Percentiles rank a stretch among this genome's conserved stretches.
Evolutionary conservation across 1,140 invertebrate genomes (phyloP).

Genomic region (Pristionchus pacificus): DNA sequence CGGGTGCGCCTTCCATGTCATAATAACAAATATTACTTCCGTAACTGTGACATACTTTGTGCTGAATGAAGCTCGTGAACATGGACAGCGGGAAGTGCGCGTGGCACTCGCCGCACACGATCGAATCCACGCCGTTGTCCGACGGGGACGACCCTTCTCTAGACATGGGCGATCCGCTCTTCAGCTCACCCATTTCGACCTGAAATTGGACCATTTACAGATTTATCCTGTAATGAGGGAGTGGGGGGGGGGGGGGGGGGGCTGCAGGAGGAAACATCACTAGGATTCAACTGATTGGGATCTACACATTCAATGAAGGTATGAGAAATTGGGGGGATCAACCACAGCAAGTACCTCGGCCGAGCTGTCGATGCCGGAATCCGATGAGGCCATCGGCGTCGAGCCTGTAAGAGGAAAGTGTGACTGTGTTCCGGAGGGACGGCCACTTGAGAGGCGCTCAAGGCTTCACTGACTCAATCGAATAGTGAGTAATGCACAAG

Average conservation of each 20-base stretch:
- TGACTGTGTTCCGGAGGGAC: no score
- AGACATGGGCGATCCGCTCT: constrained; percentile 10
- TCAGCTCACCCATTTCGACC: not conserved
- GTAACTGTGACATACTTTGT: constrained; percentile 39
- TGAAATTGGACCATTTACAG: not conserved
- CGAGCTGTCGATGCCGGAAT: constrained; percentile 47
- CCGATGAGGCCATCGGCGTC: constrained; percentile 50
- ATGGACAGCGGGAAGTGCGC: constrained; percentile 39
- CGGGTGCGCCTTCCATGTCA: no score
- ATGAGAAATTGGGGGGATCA: not conserved
- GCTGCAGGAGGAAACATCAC: not conserved
- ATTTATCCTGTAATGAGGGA: constrained; percentile 12
- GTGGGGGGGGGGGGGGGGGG: constrained; percentile 5
- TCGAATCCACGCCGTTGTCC: constrained; percentile 35
- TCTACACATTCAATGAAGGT: not conserved
- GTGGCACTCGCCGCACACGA: constrained; percentile 51
- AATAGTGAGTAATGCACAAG: no score
- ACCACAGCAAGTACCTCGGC: constrained; percentile 23
- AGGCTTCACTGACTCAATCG: not conserved
- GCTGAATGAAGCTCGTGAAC: constrained; percentile 50
- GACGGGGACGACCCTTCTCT: constrained; percentile 2
- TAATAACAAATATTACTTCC: no score
- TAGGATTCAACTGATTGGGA: not conserved
- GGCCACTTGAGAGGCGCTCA: no score
- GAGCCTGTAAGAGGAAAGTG: constrained; percentile 31